A percentile compares a stretch with the other conserved stretches of the same genome.
These are phyloP conservation scores for Hymenochirus boettgeri DNA, from an alignment of 2,113 vertebrate species.

Conservation along the genomic window DNA sequence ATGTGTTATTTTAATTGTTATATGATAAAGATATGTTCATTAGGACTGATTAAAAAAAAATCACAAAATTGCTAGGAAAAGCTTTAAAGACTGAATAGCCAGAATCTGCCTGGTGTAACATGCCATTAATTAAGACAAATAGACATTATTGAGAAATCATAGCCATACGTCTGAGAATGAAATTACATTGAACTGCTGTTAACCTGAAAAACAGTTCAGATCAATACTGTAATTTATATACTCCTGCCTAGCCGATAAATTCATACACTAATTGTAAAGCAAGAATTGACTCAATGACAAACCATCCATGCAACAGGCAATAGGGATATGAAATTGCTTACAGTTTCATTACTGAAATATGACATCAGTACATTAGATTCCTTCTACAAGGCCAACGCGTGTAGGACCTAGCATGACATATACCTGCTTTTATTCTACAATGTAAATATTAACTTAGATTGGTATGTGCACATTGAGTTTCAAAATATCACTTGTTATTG, in stretches of 20 bases:
- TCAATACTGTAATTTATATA: conserved; percentile 19
- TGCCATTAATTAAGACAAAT: conserved; percentile 35
- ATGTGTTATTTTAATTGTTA: too few relatives aligned
- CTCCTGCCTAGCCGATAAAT: background rate
- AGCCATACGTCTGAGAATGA: conserved; percentile 26
- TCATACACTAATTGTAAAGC: conserved; percentile 2
- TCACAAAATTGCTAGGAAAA: too few relatives aligned
- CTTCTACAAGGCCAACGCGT: too few relatives aligned
- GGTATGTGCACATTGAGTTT: too few relatives aligned
- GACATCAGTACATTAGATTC: background rate
- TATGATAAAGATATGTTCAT: too few relatives aligned
- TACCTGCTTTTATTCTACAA: too few relatives aligned
- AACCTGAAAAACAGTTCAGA: conserved; percentile 17
- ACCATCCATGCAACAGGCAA: background rate
- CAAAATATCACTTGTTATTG: too few relatives aligned
- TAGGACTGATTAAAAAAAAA: too few relatives aligned
- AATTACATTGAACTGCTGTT: conserved; percentile 19
- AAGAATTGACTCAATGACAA: background rate
- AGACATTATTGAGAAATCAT: conserved; percentile 33
- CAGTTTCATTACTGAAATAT: conserved; percentile 3
- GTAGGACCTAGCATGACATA: too few relatives aligned
- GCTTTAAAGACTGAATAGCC: background rate
- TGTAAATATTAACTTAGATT: too few relatives aligned
- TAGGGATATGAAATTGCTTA: background rate
- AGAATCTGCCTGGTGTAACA: conserved; percentile 10